Percentiles rank a stretch among this genome's conserved stretches.
Evolutionary conservation across 2,888 invertebrate species (phyloP).

Genomic region (Apotomis turbidana): DNA sequence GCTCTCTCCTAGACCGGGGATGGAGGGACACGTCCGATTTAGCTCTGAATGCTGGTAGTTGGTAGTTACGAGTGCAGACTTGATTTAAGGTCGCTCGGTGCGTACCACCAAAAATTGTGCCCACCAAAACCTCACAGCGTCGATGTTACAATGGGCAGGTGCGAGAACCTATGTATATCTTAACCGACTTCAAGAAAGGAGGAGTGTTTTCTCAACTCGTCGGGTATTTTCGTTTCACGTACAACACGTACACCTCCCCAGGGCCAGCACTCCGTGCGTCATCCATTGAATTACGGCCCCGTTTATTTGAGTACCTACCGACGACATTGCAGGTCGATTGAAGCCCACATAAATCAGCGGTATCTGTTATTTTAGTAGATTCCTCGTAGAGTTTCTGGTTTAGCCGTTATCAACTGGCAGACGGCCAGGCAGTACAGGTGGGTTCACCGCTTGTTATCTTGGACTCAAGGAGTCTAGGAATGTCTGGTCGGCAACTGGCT

Average conservation of each 20-base stretch:
- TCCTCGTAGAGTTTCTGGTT: constrained; percentile 26
- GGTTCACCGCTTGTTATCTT: constrained; percentile 21
- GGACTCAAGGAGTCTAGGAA: constrained; percentile 1
- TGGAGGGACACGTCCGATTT: no score
- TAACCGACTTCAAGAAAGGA: no score
- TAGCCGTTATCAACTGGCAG: constrained; percentile 33
- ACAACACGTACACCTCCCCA: not conserved
- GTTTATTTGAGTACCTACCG: constrained; percentile 9
- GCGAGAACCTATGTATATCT: no score
- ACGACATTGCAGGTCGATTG: constrained; percentile 26
- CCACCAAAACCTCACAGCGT: no score
- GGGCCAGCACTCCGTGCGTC: not conserved
- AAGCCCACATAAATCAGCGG: constrained; percentile 19
- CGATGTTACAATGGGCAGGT: no score
- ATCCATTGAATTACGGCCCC: constrained; percentile 22
- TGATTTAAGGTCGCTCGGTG: no score
- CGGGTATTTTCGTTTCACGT: no score
- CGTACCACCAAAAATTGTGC: no score
- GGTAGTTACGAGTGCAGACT: no score
- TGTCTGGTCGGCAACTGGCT: constrained; percentile 6
- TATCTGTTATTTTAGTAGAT: constrained; percentile 36
- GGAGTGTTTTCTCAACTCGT: not conserved
- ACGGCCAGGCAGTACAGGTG: constrained; percentile 31
- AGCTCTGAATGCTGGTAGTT: no score
- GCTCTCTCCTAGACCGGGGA: no score